Evolutionary conservation across 2,797 vertebrate genomes (phyloP).

Genomic region (Helostoma temminkii): DNA sequence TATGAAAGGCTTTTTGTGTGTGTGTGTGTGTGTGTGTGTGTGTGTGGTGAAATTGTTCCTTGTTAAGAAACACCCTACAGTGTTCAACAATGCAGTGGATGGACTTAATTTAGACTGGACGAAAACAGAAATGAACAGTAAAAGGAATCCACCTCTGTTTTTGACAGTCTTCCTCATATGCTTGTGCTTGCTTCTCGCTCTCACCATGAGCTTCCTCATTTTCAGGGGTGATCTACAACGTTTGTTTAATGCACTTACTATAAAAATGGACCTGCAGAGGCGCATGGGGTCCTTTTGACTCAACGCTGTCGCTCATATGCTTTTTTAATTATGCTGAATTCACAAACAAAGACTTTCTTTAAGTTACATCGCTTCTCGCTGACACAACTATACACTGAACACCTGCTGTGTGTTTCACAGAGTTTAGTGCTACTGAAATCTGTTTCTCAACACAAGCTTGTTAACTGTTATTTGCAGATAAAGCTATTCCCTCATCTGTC

Average conservation of each 20-base stretch:
- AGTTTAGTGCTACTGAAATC: conserved; percentile 4
- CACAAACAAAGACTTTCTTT: neutral
- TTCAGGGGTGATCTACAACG: no score
- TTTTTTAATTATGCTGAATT: neutral
- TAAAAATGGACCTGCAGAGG: no score
- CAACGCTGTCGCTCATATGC: no score
- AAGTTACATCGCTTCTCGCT: conserved; percentile 24
- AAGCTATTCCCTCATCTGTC: conserved; percentile 24
- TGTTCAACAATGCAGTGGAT: neutral
- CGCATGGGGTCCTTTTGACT: no score
- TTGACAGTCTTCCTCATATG: neutral
- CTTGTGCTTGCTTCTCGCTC: no score
- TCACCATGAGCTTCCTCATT: no score
- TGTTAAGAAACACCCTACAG: conserved; percentile 13
- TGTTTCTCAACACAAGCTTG: conserved; percentile 23
- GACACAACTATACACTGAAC: conserved; percentile 25
- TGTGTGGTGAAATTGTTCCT: conserved; percentile 18
- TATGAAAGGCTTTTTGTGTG: conserved; percentile 39
- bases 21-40: no score
- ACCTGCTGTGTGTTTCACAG: conserved; percentile 34
- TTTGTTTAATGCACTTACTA: no score
- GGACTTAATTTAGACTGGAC: conserved; percentile 4
- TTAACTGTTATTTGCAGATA: conserved; percentile 37
- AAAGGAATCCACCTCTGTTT: neutral
- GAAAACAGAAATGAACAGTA: conserved; percentile 1